These are phyloP conservation scores for Forbesichthys agassizii DNA, from an alignment of 2,113 vertebrate species.

Conservation along the genomic window DNA sequence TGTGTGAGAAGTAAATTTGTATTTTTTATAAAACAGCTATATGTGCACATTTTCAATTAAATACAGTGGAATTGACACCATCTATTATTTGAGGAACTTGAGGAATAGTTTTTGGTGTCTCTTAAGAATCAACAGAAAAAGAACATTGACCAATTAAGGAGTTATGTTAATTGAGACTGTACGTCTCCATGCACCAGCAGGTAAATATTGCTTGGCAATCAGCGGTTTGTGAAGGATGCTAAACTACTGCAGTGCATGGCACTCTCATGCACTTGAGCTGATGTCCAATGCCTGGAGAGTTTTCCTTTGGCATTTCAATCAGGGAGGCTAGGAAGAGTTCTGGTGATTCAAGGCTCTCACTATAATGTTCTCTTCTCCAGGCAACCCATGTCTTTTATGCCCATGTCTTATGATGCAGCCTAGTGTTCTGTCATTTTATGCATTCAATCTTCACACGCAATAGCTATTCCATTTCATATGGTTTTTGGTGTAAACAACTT, in stretches of 20 bases:
- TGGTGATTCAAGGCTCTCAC: conserved; percentile 40
- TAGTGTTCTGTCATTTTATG: conserved; percentile 5
- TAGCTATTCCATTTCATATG: too few relatives aligned
- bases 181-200: too few relatives aligned
- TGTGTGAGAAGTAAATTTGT: conserved; percentile 83
- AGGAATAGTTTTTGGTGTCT: too few relatives aligned
- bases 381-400: conserved; percentile 21
- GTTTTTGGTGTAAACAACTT: too few relatives aligned
- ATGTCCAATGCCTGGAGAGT: conserved; percentile 40
- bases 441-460: background rate
- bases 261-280: conserved; percentile 19
- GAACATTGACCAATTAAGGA: background rate
- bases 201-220: too few relatives aligned
- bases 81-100: background rate
- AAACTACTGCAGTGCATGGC: conserved; percentile 6
- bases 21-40: conserved; percentile 86
- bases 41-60: conserved; percentile 27
- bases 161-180: background rate
- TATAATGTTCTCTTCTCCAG: conserved; percentile 41
- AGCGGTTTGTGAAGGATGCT: background rate
- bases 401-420: conserved; percentile 5
- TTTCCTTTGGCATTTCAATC: conserved; percentile 61
- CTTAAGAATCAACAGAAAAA: background rate
- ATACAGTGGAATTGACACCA: background rate
- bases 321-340: conserved; percentile 46